Evolutionary conservation across 2,113 vertebrate species (phyloP), one percentile per base, ranked within the genome.

Genomic region (mouse (Mus musculus)): DNA sequence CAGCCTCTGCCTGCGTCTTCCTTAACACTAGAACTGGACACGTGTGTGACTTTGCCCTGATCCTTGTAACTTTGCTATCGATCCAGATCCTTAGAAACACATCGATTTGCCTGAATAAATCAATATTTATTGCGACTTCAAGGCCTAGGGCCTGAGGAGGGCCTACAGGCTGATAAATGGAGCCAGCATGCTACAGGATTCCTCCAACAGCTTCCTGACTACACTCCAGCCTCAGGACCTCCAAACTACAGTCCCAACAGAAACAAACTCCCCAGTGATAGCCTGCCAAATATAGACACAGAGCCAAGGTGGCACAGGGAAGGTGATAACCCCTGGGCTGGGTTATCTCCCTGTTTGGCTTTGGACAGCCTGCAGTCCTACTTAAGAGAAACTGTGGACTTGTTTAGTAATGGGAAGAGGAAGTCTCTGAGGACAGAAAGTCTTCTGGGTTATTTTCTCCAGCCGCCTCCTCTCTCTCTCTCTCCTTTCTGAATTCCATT

Each of bases 71-170:
- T 96, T 95, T 90, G 81, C 88, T 88, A 95, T 96, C 1, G 71
- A 97, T n/a, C 94, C 73, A 78, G 88, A 72, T 89, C 96, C 97
- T 95, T 16, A 0, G 95, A 96, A 97, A 91, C 59, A 39, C 92
- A 97, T 97, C 7, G n/a, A 97, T 97, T 97, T 93, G 22, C 95
- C 81, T 2, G 33, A 89, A 95, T 3, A 20, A 89, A 96, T 97
- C 97, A 89, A 96, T 97, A 96, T 97, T 96, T 97, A 97, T 96
- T 96, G 97, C 80, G 5, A 82, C 82, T 97, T 96, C 96, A 94
- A 93, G 95, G 92, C 52, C 90, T 65, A 20, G 89, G 85, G 54
- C n/a, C 26, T 52, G 33, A 80, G 67, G 54, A 78, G n/a, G 63
- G 42, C 69, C 93, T 49, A 24, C 1, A 0, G 65, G 63, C 88